Conservation (phyloP, 1,140 invertebrate genomes). For the Scaptomyza pallida region DNA sequence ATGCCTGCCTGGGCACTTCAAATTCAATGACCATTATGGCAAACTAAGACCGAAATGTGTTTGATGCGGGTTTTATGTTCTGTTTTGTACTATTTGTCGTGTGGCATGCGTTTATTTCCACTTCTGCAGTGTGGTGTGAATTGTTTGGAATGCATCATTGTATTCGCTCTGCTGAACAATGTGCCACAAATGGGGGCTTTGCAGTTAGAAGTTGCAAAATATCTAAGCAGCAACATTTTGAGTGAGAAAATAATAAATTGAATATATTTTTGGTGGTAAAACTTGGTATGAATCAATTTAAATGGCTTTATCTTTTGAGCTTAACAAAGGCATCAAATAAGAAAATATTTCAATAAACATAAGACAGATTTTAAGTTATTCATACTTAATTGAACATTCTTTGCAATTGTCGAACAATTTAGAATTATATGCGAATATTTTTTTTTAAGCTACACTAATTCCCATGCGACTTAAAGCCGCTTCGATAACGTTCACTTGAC, state of each 20-base stretch:
- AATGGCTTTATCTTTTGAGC: background rate
- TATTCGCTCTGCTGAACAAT: conserved; percentile 16
- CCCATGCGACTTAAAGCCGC: background rate
- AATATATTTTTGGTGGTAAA: background rate
- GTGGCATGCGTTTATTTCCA: too few species aligned
- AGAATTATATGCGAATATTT: too few species aligned
- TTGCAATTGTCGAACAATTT: too few species aligned
- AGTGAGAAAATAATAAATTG: background rate
- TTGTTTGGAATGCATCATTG: background rate
- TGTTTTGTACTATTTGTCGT: conserved; percentile 10
- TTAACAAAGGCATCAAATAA: background rate
- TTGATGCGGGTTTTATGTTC: conserved; percentile 47
- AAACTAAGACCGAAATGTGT: conserved; percentile 61
- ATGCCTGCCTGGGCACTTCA: conserved; percentile 27
- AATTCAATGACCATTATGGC: conserved; percentile 60
- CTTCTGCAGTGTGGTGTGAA: background rate
- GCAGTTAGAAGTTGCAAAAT: background rate
- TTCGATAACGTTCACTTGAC: conserved; percentile 15
- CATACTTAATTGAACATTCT: too few species aligned
- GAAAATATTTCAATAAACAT: too few species aligned
- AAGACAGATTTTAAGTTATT: background rate
- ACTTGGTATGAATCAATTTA: background rate
- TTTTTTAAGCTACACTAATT: background rate
- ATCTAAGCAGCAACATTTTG: background rate
- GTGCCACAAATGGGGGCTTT: background rate